Conservation (phyloP, 2,113 vertebrate species). For the Notarius lentiginosus region DNA sequence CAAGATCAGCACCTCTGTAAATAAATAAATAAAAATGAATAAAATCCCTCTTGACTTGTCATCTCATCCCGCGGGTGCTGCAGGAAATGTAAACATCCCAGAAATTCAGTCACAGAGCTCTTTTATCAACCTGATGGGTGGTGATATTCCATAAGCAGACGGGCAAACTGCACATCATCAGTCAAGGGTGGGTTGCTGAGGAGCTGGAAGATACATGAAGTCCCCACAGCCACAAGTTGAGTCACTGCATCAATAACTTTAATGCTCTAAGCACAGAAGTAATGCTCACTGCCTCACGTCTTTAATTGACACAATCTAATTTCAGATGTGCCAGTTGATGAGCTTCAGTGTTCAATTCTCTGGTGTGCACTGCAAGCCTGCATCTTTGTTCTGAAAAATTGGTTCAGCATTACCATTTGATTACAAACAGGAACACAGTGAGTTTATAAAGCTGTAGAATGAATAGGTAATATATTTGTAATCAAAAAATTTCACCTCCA, state of each 20-base stretch:
- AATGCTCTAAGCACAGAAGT: slow-evolving; percentile 13
- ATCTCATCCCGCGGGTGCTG: slow-evolving; percentile 35
- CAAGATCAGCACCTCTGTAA: slow-evolving; percentile 19
- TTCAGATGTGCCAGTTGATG: slow-evolving; percentile 42
- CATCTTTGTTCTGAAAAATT: slow-evolving; percentile 16
- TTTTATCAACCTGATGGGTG: slow-evolving; percentile 44
- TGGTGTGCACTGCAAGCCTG: slow-evolving; percentile 17
- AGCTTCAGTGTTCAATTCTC: slow-evolving; percentile 21
- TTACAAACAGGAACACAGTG: slow-evolving; percentile 34
- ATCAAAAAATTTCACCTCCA: slow-evolving; percentile 24
- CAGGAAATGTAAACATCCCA: slow-evolving; percentile 32
- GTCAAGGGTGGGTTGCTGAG: slow-evolving; percentile 27
- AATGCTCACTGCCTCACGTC: slow-evolving; percentile 12
- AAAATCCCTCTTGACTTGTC: slow-evolving; percentile 32
- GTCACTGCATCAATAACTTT: slow-evolving; percentile 43
- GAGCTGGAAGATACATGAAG: slow-evolving; percentile 30
- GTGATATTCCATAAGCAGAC: slow-evolving; percentile 45
- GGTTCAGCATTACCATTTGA: slow-evolving; percentile 41
- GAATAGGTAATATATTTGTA: slow-evolving; percentile 31
- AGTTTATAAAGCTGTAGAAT: slow-evolving; percentile 35
- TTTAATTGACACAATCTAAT: slow-evolving; percentile 45
- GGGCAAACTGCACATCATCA: slow-evolving; percentile 42
- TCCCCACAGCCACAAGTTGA: slow-evolving; percentile 34
- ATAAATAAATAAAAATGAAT: slow-evolving; percentile 18
- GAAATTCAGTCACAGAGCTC: slow-evolving; percentile 28